Evolutionary conservation across 2,888 invertebrate species (phyloP).

Genomic region (Phytoseiulus persimilis): DNA sequence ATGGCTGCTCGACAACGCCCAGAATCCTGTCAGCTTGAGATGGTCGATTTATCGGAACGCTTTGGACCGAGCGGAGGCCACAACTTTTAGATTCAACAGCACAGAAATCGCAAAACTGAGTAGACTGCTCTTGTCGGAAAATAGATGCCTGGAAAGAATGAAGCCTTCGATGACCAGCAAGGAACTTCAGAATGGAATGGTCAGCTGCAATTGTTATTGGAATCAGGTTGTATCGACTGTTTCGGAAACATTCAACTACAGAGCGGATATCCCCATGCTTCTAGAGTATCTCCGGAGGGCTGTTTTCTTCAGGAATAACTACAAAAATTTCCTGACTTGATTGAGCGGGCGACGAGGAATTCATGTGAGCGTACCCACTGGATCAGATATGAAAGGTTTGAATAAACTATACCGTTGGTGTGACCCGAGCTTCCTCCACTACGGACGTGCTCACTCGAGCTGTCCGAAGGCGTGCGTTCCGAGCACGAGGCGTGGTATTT

Average conservation of each 20-base stretch:
- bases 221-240: not conserved
- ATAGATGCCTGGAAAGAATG: not conserved
- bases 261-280: not conserved
- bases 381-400: not conserved
- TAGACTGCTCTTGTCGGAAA: not conserved
- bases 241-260: not conserved
- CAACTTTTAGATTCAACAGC: not conserved
- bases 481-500: not conserved
- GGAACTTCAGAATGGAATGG: not conserved
- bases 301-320: not conserved
- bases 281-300: not conserved
- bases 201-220: not conserved
- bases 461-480: too few species aligned
- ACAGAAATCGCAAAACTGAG: not conserved
- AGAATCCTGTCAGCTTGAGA: not conserved
- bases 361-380: not conserved
- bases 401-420: too few species aligned
- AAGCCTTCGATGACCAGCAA: not conserved
- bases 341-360: not conserved
- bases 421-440: too few species aligned
- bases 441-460: too few species aligned
- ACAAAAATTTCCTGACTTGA: not conserved
- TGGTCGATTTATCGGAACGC: not conserved
- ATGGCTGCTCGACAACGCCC: not conserved
- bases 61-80: not conserved